phyloP scores from a whole-genome alignment of 2,888 invertebrate genomes.

The Pterostichus niger region DNA sequence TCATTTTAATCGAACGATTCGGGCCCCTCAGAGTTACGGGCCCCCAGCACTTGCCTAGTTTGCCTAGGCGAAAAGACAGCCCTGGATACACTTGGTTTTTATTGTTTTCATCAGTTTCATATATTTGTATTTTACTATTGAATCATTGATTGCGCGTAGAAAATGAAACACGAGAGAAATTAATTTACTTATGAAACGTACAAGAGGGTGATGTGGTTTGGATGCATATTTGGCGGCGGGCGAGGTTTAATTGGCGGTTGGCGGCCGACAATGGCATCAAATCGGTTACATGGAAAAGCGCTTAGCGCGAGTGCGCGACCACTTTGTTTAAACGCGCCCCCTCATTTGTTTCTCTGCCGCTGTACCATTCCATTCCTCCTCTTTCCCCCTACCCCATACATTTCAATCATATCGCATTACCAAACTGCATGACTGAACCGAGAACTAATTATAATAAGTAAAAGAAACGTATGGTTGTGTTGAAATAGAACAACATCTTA shows the following conservation, averaged over 20 bases:
- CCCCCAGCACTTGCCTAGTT: too few relatives aligned
- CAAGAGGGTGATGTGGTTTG: constrained; percentile 6
- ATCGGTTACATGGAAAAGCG: constrained; percentile 63
- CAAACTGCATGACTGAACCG: not conserved
- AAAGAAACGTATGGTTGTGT: constrained; percentile 10
- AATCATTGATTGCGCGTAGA: too few relatives aligned
- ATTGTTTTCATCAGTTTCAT: too few relatives aligned
- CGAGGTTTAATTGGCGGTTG: constrained; percentile 56
- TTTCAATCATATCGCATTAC: constrained; percentile 13
- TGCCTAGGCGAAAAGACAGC: too few relatives aligned
- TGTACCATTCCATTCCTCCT: too few relatives aligned
- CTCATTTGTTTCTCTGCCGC: constrained; percentile 47
- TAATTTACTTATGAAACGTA: not conserved
- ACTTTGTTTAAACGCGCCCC: constrained; percentile 64
- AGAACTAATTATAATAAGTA: not conserved
- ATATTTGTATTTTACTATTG: too few relatives aligned
- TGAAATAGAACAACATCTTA: constrained; percentile 14
- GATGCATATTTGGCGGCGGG: constrained; percentile 9
- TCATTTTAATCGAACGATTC: too few relatives aligned
- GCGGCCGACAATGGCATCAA: constrained; percentile 56
- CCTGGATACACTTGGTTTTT: too few relatives aligned
- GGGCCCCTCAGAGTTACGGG: too few relatives aligned
- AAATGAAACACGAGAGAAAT: not conserved
- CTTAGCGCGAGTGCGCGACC: constrained; percentile 45
- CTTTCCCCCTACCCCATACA: too few relatives aligned